Percentiles rank a stretch among this genome's conserved stretches.
Conservation (phyloP, 2,113 vertebrate species). For the Trematocara nigrifrons region DNA sequence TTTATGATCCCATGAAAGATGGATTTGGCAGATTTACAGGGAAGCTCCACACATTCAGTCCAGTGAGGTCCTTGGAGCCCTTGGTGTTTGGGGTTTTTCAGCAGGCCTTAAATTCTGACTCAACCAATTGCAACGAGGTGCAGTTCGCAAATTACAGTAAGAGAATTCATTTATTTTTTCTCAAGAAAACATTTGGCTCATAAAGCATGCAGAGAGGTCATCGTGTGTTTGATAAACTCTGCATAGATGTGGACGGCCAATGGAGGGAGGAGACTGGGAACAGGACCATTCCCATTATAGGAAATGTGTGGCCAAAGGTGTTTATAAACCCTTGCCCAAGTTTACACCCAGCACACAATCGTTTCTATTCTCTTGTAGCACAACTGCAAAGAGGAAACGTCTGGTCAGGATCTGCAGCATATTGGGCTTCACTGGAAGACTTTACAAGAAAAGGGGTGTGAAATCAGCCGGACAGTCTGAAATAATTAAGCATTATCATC, state of each 20-base stretch:
- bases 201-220: background rate
- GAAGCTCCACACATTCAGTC: background rate
- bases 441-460: background rate
- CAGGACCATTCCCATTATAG: slow-evolving; percentile 9
- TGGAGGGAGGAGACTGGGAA: slow-evolving; percentile 18
- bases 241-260: background rate
- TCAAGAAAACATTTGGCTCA: background rate
- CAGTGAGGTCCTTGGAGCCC: background rate
- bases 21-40: slow-evolving; percentile 10
- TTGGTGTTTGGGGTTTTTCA: background rate
- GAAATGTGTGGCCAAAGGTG: slow-evolving; percentile 27
- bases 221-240: slow-evolving; percentile 1
- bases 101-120: background rate
- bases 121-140: background rate
- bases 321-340: slow-evolving; percentile 47
- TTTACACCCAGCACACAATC: slow-evolving; percentile 29
- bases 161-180: background rate
- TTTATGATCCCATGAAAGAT: slow-evolving; percentile 54
- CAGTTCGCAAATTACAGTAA: background rate
- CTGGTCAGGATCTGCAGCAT: background rate
- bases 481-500: background rate
- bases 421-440: background rate
- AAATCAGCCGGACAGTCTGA: background rate
- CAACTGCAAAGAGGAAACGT: slow-evolving; percentile 25
- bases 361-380: slow-evolving; percentile 1